Evolutionary conservation across 2,113 vertebrate species (phyloP).

Genomic region (Aspidoscelis tigris): DNA sequence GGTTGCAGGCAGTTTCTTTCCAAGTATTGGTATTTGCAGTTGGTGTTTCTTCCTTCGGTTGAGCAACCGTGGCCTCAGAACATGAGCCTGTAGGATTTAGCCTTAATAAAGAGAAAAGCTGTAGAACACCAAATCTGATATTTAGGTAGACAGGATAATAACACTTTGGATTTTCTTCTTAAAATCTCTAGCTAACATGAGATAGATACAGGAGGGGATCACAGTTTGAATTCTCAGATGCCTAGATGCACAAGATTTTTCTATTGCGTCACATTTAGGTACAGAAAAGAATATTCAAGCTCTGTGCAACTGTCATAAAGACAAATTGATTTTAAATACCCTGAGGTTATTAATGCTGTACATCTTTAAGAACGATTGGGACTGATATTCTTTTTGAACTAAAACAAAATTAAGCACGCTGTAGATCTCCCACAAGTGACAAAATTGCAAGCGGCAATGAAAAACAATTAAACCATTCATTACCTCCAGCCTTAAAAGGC

Average conservation of each 20-base stretch:
- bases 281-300: conserved; percentile 37
- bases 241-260: conserved; percentile 39
- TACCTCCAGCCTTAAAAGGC: conserved; percentile 30
- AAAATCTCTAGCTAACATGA: conserved; percentile 32
- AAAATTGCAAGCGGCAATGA: conserved; percentile 47
- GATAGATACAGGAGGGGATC: conserved; percentile 41
- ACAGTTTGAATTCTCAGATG: conserved; percentile 52
- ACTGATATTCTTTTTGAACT: conserved; percentile 42
- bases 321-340: conserved; percentile 66
- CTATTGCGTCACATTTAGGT: conserved; percentile 47
- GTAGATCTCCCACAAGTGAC: conserved; percentile 47
- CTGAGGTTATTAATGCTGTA: conserved; percentile 65
- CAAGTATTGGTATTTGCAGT: not conserved
- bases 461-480: conserved; percentile 51
- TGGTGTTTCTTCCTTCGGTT: not conserved
- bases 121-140: conserved; percentile 3
- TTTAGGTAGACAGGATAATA: not conserved
- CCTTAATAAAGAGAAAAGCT: conserved; percentile 19
- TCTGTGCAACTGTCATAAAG: conserved; percentile 53
- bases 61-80: not conserved
- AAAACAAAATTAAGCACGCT: conserved; percentile 42
- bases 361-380: conserved; percentile 62
- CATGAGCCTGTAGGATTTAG: conserved; percentile 24
- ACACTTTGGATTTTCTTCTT: not conserved
- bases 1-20: not conserved